Conservation (phyloP, 2,113 vertebrate genomes). For the Coptodon rendalli region DNA sequence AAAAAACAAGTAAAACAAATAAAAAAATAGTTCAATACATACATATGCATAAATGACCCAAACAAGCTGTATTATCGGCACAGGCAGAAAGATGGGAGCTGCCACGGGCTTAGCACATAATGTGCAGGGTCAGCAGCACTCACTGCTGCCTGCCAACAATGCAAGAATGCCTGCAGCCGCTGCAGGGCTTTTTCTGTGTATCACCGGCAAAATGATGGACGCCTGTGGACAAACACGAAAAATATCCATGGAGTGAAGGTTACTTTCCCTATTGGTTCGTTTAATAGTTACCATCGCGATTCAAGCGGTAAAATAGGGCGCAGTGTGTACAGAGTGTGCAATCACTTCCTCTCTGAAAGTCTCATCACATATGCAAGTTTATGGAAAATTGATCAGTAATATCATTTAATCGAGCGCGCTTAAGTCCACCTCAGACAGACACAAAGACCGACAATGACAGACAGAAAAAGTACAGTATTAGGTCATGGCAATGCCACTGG, state of each 20-base stretch:
- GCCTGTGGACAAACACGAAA: background rate
- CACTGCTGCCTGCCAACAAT: slow-evolving; percentile 42
- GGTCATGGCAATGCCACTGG: background rate
- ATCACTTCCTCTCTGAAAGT: background rate
- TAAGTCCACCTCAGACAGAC: background rate
- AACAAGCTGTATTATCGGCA: slow-evolving; percentile 20
- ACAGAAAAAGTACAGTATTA: background rate
- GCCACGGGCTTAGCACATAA: slow-evolving; percentile 28
- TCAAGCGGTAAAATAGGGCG: background rate
- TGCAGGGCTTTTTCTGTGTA: slow-evolving; percentile 26
- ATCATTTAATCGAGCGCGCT: background rate
- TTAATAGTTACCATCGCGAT: background rate
- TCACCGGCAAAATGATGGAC: background rate
- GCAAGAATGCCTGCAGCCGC: slow-evolving; percentile 49
- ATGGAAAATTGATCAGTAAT: background rate
- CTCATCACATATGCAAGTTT: background rate
- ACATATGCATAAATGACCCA: slow-evolving; percentile 27
- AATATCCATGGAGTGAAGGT: background rate
- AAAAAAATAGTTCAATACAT: background rate
- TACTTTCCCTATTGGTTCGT: background rate
- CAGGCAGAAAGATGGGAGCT: slow-evolving; percentile 6
- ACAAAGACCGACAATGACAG: background rate
- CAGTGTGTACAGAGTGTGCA: background rate
- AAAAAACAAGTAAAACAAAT: background rate
- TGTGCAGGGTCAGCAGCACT: slow-evolving; percentile 68